Conservation (phyloP, 2,888 invertebrate species). For the Macrophya alboannulata region DNA sequence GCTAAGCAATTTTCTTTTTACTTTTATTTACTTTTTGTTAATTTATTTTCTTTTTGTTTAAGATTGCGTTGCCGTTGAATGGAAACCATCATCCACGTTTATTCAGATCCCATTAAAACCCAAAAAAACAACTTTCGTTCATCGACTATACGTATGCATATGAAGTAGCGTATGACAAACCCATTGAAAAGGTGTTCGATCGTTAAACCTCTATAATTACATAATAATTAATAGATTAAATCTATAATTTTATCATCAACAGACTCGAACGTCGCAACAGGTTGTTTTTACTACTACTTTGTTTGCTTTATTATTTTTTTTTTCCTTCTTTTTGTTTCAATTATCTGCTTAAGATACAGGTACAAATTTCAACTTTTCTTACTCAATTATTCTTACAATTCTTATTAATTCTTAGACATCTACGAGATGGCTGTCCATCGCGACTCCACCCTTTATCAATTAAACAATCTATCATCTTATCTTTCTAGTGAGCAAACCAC, state of each 20-base stretch:
- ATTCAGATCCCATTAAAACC: constrained; percentile 11
- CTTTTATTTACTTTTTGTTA: background rate
- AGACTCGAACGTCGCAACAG: constrained; percentile 41
- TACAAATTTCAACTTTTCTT: constrained; percentile 69
- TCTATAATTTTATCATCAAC: constrained; percentile 59
- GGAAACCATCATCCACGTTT: background rate
- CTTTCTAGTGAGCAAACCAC: constrained; percentile 72
- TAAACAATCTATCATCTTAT: constrained; percentile 60
- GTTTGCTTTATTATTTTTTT: constrained; percentile 39
- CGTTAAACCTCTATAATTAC: constrained; percentile 69
- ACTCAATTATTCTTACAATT: constrained; percentile 34
- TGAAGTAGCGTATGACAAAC: constrained; percentile 48
- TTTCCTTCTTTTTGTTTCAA: constrained; percentile 28
- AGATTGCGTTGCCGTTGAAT: constrained; percentile 11
- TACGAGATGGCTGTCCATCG: constrained; percentile 32
- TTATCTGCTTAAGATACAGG: constrained; percentile 73
- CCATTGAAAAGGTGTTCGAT: constrained; percentile 61
- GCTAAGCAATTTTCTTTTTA: background rate
- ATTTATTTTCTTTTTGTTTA: background rate
- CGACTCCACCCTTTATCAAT: constrained; percentile 23
- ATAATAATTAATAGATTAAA: constrained; percentile 67
- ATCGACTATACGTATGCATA: constrained; percentile 24
- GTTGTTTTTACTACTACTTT: constrained; percentile 33
- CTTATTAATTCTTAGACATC: constrained; percentile 36
- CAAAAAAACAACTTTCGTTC: constrained; percentile 33